Evolutionary conservation across 2,113 vertebrate species (phyloP).

Genomic region (Trinectes maculatus): DNA sequence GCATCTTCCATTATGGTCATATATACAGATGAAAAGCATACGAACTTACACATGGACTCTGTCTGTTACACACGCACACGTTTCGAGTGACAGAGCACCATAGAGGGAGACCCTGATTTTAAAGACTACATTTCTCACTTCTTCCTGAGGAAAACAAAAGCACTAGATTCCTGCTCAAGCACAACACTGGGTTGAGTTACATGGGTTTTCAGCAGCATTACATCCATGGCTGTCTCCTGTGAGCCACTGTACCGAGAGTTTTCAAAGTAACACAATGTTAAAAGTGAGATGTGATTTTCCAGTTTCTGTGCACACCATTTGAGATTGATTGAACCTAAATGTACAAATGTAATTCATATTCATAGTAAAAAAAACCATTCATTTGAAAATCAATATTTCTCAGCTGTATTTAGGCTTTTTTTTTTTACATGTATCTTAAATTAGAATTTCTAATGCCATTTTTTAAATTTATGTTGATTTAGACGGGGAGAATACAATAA

Average conservation of each 20-base stretch:
- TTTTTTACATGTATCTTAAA: too few species aligned
- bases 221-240: not conserved
- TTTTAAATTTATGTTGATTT: too few species aligned
- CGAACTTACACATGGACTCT: constrained; percentile 6
- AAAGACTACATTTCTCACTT: constrained; percentile 62
- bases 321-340: too few species aligned
- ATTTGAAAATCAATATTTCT: too few species aligned
- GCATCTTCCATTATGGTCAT: constrained; percentile 24
- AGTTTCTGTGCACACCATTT: not conserved
- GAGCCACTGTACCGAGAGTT: not conserved
- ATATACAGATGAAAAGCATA: constrained; percentile 31
- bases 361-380: too few species aligned
- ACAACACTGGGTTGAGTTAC: constrained; percentile 39
- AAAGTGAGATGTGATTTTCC: not conserved
- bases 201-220: constrained; percentile 48
- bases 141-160: constrained; percentile 75
- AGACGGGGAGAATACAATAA: too few species aligned
- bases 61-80: constrained; percentile 8
- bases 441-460: too few species aligned
- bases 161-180: constrained; percentile 47
- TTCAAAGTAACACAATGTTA: too few species aligned
- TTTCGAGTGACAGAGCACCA: constrained; percentile 43
- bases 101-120: constrained; percentile 80
- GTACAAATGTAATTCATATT: too few species aligned
- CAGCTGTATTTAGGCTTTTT: too few species aligned